Base-by-base conservation (phyloP, 2,888 invertebrate species). In the Drosophila aldrichi region DNA sequence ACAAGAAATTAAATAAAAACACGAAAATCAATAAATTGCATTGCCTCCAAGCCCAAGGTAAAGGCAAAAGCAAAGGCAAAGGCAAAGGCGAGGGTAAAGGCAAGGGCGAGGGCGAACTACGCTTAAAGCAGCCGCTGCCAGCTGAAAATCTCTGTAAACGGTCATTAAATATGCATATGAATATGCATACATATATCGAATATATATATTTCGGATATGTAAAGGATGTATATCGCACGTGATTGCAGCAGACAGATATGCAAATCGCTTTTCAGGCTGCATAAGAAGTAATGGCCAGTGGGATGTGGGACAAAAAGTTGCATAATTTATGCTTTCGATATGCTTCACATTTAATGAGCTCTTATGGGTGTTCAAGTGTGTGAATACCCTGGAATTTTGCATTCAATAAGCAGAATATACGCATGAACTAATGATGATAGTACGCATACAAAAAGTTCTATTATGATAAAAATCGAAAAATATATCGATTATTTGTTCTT, bases 11-110 rank as follows among this genome's bases (percentile, higher is more conserved):
- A 75, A 83, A 88, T 71, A 68, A 83, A 70, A 71, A 74, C 69
- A 77, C 65, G 72, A 79, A 77, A 81, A 84, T 89, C 84, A 81
- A 84, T 84, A 84, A 81, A 89, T 87, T 84, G 89, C 89, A 87
- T 63, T 56, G 66, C 41, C 63, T 32, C 56, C 55, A 34, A 49
- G 58, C 32, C 41, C 48, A 49, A 52, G 22, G 29, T 2, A 29
- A 8, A 29, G 29, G 25, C 20, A n/a, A 8, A 29, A 8, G 25
- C 20, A n/a, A 29, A n/a, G 29, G 29, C 51, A n/a, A 34, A 7
- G 52, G 52, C 51, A 0, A 22, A 4, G 22, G 22, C 20, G 38
- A 52, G 20, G 48, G 10, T n/a, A n/a, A 34, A 7, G 52, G 52
- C 51, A 0, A 22, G 8, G 22, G 22, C 34, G 38, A 52, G 20